Base-by-base conservation (phyloP, 2,113 vertebrate genomes). In the Leptobrachium leishanense region DNA sequence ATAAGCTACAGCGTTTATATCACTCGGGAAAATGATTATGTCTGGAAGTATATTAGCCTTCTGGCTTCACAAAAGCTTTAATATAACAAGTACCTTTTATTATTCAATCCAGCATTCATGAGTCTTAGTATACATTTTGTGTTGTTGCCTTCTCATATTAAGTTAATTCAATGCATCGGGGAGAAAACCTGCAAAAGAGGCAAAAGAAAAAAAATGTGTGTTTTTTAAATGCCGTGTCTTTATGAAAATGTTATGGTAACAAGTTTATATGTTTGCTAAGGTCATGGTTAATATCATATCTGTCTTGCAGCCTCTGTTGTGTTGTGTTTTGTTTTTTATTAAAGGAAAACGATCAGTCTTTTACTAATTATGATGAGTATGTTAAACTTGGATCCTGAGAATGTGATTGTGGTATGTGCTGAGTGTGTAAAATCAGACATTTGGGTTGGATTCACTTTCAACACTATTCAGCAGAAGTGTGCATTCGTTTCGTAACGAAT, bases 91-190 rank as follows among this genome's bases (percentile, higher is more conserved):
- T 75, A 74, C 46, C 76, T 72, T 81, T 82, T 87, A 86, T 83
- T 85, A 83, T 73, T 87, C 68, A 86, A 85, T 81, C 76, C 55
- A 59, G 59, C 85, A 72, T 83, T 87, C 84, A 85, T 88, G 84
- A 88, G 84, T 84, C 66, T 85, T 68, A 1, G 1, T 74, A 89
- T 84, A 74, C 85, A 88, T 88, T 85, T 87, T 84, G 67, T 88
- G 79, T 44, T 85, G 15, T 70, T 76, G 42, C 73, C 76, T 40
- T 73, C 81, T 43, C 20, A 72, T 64, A 62, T 82, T 2, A 69
- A 82, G 82, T 59, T 85, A 86, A 85, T 84, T 81, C 82, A 79
- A 82, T 81, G 55, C 59, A 83, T 81, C 83, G 67, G 55, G 63
- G 69, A 63, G 9, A 86, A 85, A 87, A 81, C 74, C 79, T 77